Base-by-base conservation (phyloP, 2,888 invertebrate species). In the Xanthia icteritia region DNA sequence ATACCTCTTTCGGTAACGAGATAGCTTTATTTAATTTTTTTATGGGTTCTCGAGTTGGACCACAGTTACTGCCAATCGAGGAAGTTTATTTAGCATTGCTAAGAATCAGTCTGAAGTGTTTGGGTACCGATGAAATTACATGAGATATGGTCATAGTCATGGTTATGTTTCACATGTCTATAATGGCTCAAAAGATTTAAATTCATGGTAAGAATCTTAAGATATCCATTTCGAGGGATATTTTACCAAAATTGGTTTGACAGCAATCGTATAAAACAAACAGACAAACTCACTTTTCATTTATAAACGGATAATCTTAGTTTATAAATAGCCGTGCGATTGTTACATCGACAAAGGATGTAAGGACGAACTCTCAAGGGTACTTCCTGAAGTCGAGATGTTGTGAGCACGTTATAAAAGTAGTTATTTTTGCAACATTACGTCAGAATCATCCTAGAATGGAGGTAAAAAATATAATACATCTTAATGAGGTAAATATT, bases 281-380 rank as follows among this genome's bases (percentile, higher is more conserved):
- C 36, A 39, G n/a, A n/a, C 11, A 13, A n/a, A 61, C 51, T 23
- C 8, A 76, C 20, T 76, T 54, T 23, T 74, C 2, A 42, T 20
- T 5, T 8, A 68, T n/a, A 82, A 0, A 76, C 48, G 58, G 64
- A 77, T 73, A 74, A 74, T 71, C 71, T 58, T 48, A 45, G 36
- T 36, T 13, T 72, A 83, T 73, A 61, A 68, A 66, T 63, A 70
- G 39, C 31, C 20, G 6, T 54, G 36, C 39, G 48, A 68, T 69
- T 69, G 82, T 72, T 64, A 72, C 23, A 66, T 69, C 71, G 31
- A 68, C 58, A n/a, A 70, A 86, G 83, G 86, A 82, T 82, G 65
- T 70, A 64, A 85, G 68, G 82, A 82, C 51, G 42, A 15, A 2
- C 39, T 54, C 42, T 82, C 83, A 83, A 82, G 83, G 83, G 17